These are phyloP conservation scores for Gnathonemus echidnorhynchus DNA, from an alignment of 2,113 vertebrate species.

Conservation along the genomic window DNA sequence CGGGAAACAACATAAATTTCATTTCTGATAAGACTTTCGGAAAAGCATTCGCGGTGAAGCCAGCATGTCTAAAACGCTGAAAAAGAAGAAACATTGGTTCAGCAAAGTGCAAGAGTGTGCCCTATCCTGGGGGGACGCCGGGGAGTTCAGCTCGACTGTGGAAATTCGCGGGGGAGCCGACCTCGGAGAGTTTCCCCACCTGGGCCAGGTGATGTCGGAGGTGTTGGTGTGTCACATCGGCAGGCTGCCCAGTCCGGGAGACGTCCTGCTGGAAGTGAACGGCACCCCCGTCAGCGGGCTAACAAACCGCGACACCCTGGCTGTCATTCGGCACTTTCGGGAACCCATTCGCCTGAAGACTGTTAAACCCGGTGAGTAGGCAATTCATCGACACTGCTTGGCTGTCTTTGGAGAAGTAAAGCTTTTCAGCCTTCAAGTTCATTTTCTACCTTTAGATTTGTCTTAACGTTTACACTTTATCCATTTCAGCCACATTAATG, in stretches of 20 bases:
- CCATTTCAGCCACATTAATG: not conserved
- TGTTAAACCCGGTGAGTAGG: conserved; percentile 76
- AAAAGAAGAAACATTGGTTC: conserved; percentile 91
- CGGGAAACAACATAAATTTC: conserved; percentile 25
- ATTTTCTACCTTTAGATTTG: not conserved
- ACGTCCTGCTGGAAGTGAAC: conserved; percentile 92
- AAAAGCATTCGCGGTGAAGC: conserved; percentile 27
- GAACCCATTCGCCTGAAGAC: conserved; percentile 87
- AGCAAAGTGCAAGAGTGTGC: conserved; percentile 85
- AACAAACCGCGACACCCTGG: conserved; percentile 84
- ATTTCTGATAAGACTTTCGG: conserved; percentile 25
- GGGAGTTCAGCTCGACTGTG: conserved; percentile 59
- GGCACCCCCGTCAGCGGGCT: conserved; percentile 92
- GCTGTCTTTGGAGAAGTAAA: not conserved
- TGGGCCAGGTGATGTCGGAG: conserved; percentile 69
- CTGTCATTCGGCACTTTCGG: conserved; percentile 87
- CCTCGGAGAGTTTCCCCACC: conserved; percentile 82
- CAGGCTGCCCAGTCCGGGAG: conserved; percentile 68
- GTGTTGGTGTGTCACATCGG: conserved; percentile 70
- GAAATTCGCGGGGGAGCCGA: conserved; percentile 84
- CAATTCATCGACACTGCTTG: not conserved
- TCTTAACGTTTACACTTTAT: not conserved
- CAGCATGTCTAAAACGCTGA: conserved; percentile 88
- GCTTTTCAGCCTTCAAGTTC: not conserved
- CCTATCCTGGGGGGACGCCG: conserved; percentile 69